Percentiles rank a stretch among this genome's conserved stretches.
Conservation (phyloP, 2,113 vertebrate species). For the Mastomys coucha region DNA sequence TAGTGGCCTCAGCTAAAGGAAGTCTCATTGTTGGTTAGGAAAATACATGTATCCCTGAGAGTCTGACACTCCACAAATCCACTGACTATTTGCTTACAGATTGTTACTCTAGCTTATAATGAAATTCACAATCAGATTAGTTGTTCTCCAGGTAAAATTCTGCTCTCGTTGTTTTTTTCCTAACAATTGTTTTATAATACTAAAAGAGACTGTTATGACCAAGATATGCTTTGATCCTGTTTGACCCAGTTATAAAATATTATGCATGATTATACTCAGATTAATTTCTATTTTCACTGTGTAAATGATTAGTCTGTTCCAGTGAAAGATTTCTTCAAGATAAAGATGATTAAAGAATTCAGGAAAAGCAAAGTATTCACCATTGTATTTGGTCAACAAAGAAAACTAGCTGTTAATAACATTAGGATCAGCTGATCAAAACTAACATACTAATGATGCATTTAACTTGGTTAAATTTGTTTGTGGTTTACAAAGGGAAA, state of each 20-base stretch:
- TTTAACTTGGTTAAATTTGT: neutral
- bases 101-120: neutral
- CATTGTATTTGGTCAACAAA: neutral
- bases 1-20: neutral
- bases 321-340: neutral
- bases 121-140: neutral
- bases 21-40: neutral
- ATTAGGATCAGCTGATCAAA: neutral
- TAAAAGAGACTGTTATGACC: no score
- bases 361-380: neutral
- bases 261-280: neutral
- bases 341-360: neutral
- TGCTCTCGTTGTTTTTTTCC: neutral
- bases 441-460: neutral
- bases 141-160: neutral
- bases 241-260: neutral
- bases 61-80: neutral
- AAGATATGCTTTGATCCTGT: neutral
- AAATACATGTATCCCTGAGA: neutral
- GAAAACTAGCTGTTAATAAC: neutral
- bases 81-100: neutral
- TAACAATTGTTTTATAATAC: neutral
- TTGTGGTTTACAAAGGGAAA: neutral
- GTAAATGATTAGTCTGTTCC: neutral
- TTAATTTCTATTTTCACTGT: neutral